Conservation (phyloP, 1,140 invertebrate genomes). For the Drosophila punjabiensis region DNA sequence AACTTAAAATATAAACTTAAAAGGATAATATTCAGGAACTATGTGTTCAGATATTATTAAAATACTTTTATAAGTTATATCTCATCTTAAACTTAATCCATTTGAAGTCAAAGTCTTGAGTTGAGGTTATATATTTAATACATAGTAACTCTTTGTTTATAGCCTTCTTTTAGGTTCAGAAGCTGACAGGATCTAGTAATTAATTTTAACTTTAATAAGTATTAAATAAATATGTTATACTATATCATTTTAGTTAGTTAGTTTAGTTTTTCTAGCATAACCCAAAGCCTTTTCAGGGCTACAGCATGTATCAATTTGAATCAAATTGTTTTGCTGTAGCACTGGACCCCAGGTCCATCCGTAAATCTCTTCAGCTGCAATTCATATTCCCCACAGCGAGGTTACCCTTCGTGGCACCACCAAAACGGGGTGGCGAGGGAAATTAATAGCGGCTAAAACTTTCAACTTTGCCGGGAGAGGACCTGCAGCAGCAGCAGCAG, state of each 20-base stretch:
- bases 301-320: conserved; percentile 39
- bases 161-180: too few species aligned
- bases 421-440: conserved; percentile 26
- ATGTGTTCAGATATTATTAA: background rate
- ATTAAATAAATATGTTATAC: too few species aligned
- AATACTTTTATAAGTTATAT: background rate
- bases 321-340: conserved; percentile 36
- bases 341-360: conserved; percentile 5
- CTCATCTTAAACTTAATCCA: background rate
- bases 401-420: conserved; percentile 25
- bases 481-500: conserved; percentile 22
- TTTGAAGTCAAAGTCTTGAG: background rate
- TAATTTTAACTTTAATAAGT: too few species aligned
- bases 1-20: background rate
- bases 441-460: conserved; percentile 78
- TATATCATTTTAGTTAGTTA: too few species aligned
- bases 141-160: too few species aligned
- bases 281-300: too few species aligned
- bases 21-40: too few species aligned
- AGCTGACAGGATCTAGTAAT: too few species aligned
- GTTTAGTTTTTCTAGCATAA: too few species aligned
- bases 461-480: conserved; percentile 55
- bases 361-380: conserved; percentile 51
- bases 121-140: background rate
- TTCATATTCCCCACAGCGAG: conserved; percentile 52